Evolutionary conservation across 2,797 vertebrate genomes (phyloP).

Genomic region (Hozukius guyotensis): DNA sequence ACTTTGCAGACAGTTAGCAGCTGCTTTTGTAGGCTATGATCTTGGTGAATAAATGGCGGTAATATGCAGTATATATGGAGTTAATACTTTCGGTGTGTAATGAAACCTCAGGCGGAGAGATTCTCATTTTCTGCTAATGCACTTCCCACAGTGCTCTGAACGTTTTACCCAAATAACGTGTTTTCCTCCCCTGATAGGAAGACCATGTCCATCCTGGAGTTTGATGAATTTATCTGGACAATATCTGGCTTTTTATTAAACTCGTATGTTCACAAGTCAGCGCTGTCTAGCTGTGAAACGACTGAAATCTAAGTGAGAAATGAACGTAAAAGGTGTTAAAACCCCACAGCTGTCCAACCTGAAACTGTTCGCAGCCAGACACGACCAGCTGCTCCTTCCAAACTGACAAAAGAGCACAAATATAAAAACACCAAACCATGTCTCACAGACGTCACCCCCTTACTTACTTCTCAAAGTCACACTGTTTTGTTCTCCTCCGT

Average conservation of each 20-base stretch:
- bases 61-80: constrained; percentile 18
- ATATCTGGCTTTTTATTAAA: not conserved
- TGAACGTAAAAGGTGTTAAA: not conserved
- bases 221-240: not conserved
- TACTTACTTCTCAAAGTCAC: not conserved
- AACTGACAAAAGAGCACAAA: not conserved
- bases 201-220: not conserved
- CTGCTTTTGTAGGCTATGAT: not conserved
- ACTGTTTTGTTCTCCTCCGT: not conserved
- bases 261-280: not conserved
- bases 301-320: not conserved
- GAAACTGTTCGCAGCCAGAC: not conserved
- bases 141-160: constrained; percentile 9
- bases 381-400: not conserved
- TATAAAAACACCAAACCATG: not conserved
- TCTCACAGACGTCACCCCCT: not conserved
- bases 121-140: constrained; percentile 41
- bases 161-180: not conserved
- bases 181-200: not conserved
- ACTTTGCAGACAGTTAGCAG: not conserved
- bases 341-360: not conserved
- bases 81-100: not conserved
- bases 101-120: constrained; percentile 39
- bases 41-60: constrained; percentile 8
- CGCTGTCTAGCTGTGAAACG: not conserved